Evolutionary conservation across 2,797 vertebrate species (phyloP).

Genomic region (Gambelia wislizenii): DNA sequence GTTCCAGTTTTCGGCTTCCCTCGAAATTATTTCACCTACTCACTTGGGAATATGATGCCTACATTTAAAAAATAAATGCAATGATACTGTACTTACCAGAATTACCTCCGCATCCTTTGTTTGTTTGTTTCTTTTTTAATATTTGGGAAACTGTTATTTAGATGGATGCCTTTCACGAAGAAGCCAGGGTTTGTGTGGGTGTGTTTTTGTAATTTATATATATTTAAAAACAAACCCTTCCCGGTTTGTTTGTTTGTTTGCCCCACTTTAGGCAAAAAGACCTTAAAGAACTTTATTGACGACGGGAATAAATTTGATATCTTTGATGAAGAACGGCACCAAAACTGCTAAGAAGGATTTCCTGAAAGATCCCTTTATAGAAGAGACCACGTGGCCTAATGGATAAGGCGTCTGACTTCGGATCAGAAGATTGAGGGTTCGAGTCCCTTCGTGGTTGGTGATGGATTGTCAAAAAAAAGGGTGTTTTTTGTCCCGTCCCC

Average conservation of each 20-base stretch:
- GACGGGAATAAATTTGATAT: too few species aligned
- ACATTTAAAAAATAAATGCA: too few species aligned
- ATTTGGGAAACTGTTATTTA: not conserved
- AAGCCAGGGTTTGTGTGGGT: not conserved
- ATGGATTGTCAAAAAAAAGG: fast-evolving
- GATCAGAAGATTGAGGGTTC: constrained; percentile 39
- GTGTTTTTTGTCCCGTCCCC: too few species aligned
- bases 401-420: constrained; percentile 68
- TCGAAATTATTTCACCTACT: not conserved
- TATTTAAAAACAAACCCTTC: too few species aligned
- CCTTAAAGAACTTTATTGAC: too few species aligned
- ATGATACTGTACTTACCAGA: too few species aligned
- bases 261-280: too few species aligned
- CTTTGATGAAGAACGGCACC: not conserved
- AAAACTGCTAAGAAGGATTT: not conserved
- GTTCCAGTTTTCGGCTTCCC: too few species aligned
- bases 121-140: too few species aligned
- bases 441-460: constrained; percentile 28
- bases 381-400: constrained; percentile 66
- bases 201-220: too few species aligned
- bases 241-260: too few species aligned
- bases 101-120: not conserved
- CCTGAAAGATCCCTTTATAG: fast-evolving
- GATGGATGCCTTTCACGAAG: not conserved
- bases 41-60: not conserved